Conservation (phyloP, 92 coral and sea anemone species). For the Palythoa caribaeorum region DNA sequence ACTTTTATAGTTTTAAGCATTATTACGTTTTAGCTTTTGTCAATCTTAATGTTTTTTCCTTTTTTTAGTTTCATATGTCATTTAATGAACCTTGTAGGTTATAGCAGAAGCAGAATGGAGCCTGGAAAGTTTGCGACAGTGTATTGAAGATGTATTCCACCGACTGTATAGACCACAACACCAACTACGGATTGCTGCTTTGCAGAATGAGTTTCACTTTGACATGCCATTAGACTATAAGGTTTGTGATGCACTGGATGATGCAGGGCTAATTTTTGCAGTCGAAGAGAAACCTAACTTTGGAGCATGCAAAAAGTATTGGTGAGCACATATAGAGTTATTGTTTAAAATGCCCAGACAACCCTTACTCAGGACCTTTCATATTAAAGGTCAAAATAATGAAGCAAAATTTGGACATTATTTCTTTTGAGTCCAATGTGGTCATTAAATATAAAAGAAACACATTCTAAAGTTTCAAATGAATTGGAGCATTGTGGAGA, state of each 20-base stretch:
- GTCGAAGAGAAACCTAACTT: constrained; percentile 59
- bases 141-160: constrained; percentile 75
- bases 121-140: constrained; percentile 57
- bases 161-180: constrained; percentile 77
- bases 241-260: constrained; percentile 77
- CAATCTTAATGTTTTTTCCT: no score
- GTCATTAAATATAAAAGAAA: no score
- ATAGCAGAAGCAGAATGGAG: constrained; percentile 83
- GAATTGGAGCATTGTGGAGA: no score
- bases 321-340: not conserved
- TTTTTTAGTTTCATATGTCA: no score
- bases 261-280: constrained; percentile 79
- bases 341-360: not conserved
- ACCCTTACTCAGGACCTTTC: not conserved
- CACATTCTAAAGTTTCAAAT: no score
- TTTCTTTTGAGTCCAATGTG: no score
- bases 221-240: constrained; percentile 80
- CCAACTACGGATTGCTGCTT: constrained; percentile 52
- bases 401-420: no score
- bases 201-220: constrained; percentile 91
- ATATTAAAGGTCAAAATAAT: not conserved
- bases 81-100: constrained; percentile 55
- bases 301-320: not conserved
- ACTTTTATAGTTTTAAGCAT: no score
- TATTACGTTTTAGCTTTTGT: no score